Conservation (phyloP, 2,113 vertebrate genomes). For the Sebastes fasciatus region DNA sequence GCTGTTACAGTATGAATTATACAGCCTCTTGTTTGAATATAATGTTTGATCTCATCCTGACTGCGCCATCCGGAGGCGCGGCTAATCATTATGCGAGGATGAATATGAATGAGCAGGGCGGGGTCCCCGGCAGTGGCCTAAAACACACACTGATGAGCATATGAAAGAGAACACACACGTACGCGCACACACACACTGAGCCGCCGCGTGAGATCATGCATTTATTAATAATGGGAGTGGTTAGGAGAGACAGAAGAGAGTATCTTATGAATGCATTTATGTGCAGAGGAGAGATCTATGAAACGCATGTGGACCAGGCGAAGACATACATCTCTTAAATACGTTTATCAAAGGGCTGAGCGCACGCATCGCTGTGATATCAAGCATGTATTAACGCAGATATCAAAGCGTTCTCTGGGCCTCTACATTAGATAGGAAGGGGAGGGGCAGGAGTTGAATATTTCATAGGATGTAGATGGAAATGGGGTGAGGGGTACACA, state of each 20-base stretch:
- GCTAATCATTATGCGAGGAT: conserved; percentile 73
- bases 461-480: conserved; percentile 63
- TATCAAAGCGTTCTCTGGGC: conserved; percentile 73
- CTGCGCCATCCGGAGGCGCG: conserved; percentile 68
- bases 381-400: conserved; percentile 68
- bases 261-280: conserved; percentile 80
- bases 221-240: conserved; percentile 83
- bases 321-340: conserved; percentile 76
- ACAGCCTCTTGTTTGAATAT: conserved; percentile 70
- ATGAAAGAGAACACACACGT: conserved; percentile 67
- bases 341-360: conserved; percentile 80
- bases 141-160: conserved; percentile 74
- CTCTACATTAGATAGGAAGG: conserved; percentile 49
- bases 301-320: conserved; percentile 63
- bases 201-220: conserved; percentile 77
- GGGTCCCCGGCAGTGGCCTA: conserved; percentile 56
- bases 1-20: conserved; percentile 70
- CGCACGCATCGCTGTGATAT: conserved; percentile 59
- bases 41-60: conserved; percentile 78
- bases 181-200: conserved; percentile 31
- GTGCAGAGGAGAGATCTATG: conserved; percentile 63
- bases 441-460: conserved; percentile 64
- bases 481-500: conserved; percentile 36
- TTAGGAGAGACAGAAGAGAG: conserved; percentile 54
- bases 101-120: conserved; percentile 80